Evolutionary conservation across 1,140 invertebrate species (phyloP), one percentile per base, ranked within the genome.

Genomic region (Aphelenchoides fujianensis): DNA sequence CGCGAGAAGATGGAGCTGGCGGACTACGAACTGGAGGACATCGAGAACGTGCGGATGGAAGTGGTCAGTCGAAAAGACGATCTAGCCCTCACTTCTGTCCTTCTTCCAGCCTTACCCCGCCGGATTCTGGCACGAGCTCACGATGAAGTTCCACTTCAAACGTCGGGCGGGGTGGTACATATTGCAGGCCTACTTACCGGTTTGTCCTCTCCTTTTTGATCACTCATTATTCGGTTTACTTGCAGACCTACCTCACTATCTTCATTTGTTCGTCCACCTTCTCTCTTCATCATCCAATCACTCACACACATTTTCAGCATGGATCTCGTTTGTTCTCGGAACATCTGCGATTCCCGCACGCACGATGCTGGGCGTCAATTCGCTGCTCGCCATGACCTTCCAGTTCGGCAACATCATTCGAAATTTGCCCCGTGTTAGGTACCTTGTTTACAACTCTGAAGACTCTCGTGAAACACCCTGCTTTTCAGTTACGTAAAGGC

Each of bases 231-330:
- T 48, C 23, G 41, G 12, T 48, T n/a, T n/a, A n/a, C n/a, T n/a
- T n/a, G 12, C 41, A 48, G 23, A 83, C 83, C 3, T 83, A 84
- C 72, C 63, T 83, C 2, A 83, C 82, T 37, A 83, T 83, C 66
- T 83, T 77, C 71, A 83, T 83, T 30, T 83, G 82, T 83, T 68
- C 76, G n/a, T n/a, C n/a, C n/a, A n/a, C n/a, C 81, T 82, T 68
- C 36, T 66, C 57, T 1, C 3, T 72, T 72, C 32, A 69, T 32
- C 70, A 3, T n/a, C n/a, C n/a, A n/a, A 12, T 72, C 16, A 71
- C 7, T 69, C 36, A n/a, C 7, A 7, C 19, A 5, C 53, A 69
- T 59, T 75, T 82, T 61, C 63, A 84, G 83, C 82, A 3, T 83
- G 82, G 82, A 83, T 83, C 48, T 83, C 82, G 0, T 83, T 83